Conservation (phyloP, 2,113 vertebrate genomes). For the Zeus faber region DNA sequence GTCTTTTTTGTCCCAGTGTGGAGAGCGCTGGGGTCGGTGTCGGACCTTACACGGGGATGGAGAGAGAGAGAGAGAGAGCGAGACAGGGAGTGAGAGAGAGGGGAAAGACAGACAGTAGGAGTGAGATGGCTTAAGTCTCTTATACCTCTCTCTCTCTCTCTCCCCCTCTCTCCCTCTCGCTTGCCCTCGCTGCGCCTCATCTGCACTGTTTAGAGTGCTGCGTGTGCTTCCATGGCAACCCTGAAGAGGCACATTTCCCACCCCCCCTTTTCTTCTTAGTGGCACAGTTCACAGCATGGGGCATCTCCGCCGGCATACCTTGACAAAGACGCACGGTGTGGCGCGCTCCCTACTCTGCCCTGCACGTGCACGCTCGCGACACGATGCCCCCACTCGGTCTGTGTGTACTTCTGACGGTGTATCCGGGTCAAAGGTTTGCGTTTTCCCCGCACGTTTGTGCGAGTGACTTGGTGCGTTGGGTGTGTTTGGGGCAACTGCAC, state of each 20-base stretch:
- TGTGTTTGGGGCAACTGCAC: too few species aligned
- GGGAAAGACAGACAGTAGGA: conserved; percentile 21
- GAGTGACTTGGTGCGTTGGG: too few species aligned
- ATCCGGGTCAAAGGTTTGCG: too few species aligned
- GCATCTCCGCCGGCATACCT: too few species aligned
- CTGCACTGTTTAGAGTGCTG: conserved; percentile 62
- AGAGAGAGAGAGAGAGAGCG: conserved; percentile 4
- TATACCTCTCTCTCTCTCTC: conserved; percentile 4
- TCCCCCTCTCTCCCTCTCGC: background rate
- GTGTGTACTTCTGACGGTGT: conserved; percentile 4
- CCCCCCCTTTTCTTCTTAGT: conserved; percentile 23
- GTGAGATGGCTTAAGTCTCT: conserved; percentile 55
- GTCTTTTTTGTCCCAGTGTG: conserved; percentile 25
- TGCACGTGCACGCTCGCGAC: too few species aligned
- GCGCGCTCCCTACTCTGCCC: too few species aligned
- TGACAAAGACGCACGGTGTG: too few species aligned
- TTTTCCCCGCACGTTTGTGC: background rate
- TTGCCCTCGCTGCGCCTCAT: conserved; percentile 46
- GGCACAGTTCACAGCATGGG: conserved; percentile 43
- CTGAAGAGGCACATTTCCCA: conserved; percentile 60
- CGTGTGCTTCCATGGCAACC: conserved; percentile 73
- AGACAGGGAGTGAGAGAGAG: background rate
- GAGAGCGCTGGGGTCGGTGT: conserved; percentile 3
- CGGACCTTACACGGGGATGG: conserved; percentile 28
- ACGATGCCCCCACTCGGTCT: conserved; percentile 5